These are phyloP conservation scores for Hypsibius dujardini DNA, from an alignment of 1,140 invertebrate genomes.

Conservation along the genomic window DNA sequence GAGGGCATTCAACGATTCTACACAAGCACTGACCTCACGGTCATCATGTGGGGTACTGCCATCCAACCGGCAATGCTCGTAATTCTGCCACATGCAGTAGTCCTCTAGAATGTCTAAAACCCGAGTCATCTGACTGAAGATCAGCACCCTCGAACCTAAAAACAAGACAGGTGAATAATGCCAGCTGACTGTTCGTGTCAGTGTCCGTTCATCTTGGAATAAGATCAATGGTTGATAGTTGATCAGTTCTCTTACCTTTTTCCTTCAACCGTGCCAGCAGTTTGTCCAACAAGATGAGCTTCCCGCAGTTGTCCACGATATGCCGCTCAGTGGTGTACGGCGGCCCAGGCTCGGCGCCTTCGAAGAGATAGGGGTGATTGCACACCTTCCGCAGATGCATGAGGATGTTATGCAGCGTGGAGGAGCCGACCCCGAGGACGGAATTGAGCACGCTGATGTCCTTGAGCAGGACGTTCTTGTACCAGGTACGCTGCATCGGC, in stretches of 20 bases:
- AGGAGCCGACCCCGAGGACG: constrained; percentile 71
- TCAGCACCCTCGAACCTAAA: constrained; percentile 45
- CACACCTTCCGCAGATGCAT: constrained; percentile 46
- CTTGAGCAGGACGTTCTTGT: constrained; percentile 19
- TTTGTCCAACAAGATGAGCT: constrained; percentile 60
- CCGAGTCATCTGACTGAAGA: constrained; percentile 89
- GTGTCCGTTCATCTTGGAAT: constrained; percentile 43
- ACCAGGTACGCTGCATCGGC: constrained; percentile 24
- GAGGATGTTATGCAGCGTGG: constrained; percentile 85
- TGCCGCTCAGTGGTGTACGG: constrained; percentile 41
- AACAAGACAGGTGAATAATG: constrained; percentile 75
- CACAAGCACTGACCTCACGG: constrained; percentile 41
- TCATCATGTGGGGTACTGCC: constrained; percentile 55
- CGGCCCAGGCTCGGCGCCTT: constrained; percentile 34
- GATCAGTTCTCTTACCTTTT: constrained; percentile 61
- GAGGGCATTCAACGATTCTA: constrained; percentile 14
- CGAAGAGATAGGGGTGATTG: constrained; percentile 53
- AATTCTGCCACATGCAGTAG: constrained; percentile 51
- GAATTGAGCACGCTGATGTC: constrained; percentile 28
- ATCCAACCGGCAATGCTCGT: constrained; percentile 61
- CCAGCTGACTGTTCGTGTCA: too few relatives aligned
- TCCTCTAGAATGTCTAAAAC: constrained; percentile 73
- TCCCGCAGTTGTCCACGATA: constrained; percentile 57
- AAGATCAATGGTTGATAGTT: constrained; percentile 90
- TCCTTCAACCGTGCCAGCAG: constrained; percentile 52